Base-by-base conservation (phyloP, 2,797 vertebrate genomes). In the Erethizon dorsatum region DNA sequence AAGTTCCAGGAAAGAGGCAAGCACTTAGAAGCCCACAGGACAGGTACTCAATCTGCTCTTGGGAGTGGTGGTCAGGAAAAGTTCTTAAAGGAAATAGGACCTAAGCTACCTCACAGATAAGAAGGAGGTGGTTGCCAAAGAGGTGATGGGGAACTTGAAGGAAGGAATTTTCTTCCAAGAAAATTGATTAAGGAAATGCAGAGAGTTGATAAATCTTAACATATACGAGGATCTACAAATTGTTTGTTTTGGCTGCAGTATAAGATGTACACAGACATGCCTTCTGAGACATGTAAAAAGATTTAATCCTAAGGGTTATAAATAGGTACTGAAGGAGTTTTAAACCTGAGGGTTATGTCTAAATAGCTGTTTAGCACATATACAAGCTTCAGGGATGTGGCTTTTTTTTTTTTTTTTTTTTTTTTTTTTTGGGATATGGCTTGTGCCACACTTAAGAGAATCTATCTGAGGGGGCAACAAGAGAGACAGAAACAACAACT, bases 261-360 rank as follows among this genome's bases (percentile, higher is more conserved):
- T 83, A 94, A 69, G 20, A 57, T 61, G 28, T 73, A 73, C 24
- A 54, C 45, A 63, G 24, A 13, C 33, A 63, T 71, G 24, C 4
- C 41, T 94, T 94, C 47, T 22, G 63, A 89, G 18, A 26, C 63
- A 78, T 59, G 41, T 91, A 50, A 94, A 84, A 92, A 90, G 22
- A 83, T 28, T 85, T 90, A 65, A 84, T 95, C 54, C 31, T 78
- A 33, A 85, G 41, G 5, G n/a, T 50, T 92, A 61, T 56, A 86
- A 91, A 9, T 37, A 31, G 24, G 22, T 47, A 87, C 41, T 57
- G 33, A 93, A 93, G 9, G 18, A n/a, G 77, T 57, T 73, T 73
- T 57, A 57, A 80, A 57, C 14, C 37, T 65, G 20, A 59, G 15
- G 45, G 6, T 73, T 73, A 37, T 63, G 5, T 73, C 28, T 31